Evolutionary conservation across 2,797 vertebrate genomes (phyloP).

Genomic region (Periophthalmus magnuspinnatus): DNA sequence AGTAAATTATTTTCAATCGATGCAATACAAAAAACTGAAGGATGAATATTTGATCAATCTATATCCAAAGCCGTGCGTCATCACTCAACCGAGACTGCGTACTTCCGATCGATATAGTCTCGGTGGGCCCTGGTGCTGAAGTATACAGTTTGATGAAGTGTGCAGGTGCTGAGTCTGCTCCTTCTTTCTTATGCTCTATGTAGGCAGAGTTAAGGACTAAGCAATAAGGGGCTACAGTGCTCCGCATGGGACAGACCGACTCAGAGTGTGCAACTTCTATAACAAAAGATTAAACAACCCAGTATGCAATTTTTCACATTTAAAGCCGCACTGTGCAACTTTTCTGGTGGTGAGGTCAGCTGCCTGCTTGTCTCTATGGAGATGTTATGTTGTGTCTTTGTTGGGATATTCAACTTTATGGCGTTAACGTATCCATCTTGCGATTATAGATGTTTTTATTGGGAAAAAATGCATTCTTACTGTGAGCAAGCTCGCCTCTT

Average conservation of each 20-base stretch:
- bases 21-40: slow-evolving; percentile 15
- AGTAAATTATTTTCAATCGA: slow-evolving; percentile 30
- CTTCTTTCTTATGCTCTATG: slow-evolving; percentile 24
- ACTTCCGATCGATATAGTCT: slow-evolving; percentile 42
- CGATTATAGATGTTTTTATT: neutral
- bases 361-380: too few species aligned
- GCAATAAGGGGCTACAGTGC: slow-evolving; percentile 16
- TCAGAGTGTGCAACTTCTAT: slow-evolving; percentile 7
- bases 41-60: slow-evolving; percentile 37
- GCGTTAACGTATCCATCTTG: neutral
- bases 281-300: slow-evolving; percentile 12
- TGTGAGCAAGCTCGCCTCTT: neutral
- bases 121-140: slow-evolving; percentile 20
- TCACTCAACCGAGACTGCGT: slow-evolving; percentile 23
- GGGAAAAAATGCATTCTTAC: too few species aligned
- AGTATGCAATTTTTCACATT: slow-evolving; percentile 27
- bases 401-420: too few species aligned
- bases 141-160: slow-evolving; percentile 29
- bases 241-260: slow-evolving; percentile 6
- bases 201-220: slow-evolving; percentile 11
- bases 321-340: neutral
- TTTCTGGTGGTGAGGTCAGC: neutral
- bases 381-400: too few species aligned
- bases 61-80: slow-evolving; percentile 24
- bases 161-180: slow-evolving; percentile 48